Evolutionary conservation across 2,113 vertebrate genomes (phyloP), one percentile per base, ranked within the genome.

Genomic region (Trematocara zebra): DNA sequence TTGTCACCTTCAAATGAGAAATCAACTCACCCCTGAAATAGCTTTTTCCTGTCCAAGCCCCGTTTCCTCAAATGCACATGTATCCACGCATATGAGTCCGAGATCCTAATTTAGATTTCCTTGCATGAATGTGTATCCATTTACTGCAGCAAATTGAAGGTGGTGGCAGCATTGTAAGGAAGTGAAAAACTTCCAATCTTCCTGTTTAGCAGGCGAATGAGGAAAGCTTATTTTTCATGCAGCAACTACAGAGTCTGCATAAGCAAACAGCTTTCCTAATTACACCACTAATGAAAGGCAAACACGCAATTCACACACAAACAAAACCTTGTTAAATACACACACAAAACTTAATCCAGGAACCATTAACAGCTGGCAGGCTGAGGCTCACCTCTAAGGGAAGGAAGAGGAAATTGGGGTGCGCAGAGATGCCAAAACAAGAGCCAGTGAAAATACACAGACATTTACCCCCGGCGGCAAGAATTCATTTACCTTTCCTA

Each of bases 401-500:
- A 81, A 61, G 86, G 81, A 90, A 86, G 81, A 88, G 88, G 91
- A 93, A 93, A 89, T 76, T 59, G 85, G 85, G 76, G 85, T 82
- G 67, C 26, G 31, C 18, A 47, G 49, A 57, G 37, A 85, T 17
- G 80, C 82, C 86, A 74, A 90, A 31, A 52, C 49, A 18, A 78
- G 52, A 64, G 23, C 35, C 78, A 17, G 31, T 20, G 52, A 81
- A 37, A 88, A 59, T 31, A 82, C 47, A 74, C 28, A 83, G 15
- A 87, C 49, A 67, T 28, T 33, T 26, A 54, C 7, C 26, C 35
- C 26, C 1, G 2, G 33, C 26, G 42, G 40, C 74, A 33, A n/a
- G 61, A 79, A 37, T 81, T 85, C 10, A 95, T 96, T 98, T 96
- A 99, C 98, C 98, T 98, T 97, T 93, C 95, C 96, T 7, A 98